Evolutionary conservation across 2,797 vertebrate species (phyloP).

Genomic region (Leontopithecus rosalia): DNA sequence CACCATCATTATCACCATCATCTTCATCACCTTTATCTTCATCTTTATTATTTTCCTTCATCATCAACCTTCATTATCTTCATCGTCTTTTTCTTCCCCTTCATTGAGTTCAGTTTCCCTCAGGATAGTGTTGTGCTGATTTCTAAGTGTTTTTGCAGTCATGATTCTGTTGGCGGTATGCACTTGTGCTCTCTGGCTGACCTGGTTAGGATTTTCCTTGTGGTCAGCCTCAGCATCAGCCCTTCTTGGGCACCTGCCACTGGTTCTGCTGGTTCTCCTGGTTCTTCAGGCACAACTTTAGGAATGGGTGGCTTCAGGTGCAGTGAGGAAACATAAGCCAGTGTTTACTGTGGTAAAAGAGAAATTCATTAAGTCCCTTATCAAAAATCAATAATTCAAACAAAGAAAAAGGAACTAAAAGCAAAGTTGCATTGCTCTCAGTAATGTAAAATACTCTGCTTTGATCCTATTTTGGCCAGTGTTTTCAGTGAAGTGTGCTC

Average conservation of each 20-base stretch:
- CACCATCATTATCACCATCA: background rate
- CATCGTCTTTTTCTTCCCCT: background rate
- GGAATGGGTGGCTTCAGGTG: background rate
- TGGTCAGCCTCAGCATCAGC: too few relatives aligned
- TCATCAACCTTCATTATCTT: background rate
- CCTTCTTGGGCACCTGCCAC: background rate
- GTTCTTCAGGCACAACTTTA: background rate
- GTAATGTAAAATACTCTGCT: background rate
- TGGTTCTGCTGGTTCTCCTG: background rate
- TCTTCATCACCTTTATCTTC: background rate
- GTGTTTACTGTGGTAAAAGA: background rate
- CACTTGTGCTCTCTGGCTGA: background rate
- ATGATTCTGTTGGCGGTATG: accelerated
- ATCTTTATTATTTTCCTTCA: background rate
- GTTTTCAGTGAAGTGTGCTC: background rate
- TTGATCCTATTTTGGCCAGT: background rate
- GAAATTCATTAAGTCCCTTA: slow-evolving; percentile 22
- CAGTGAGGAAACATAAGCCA: background rate
- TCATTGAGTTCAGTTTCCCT: background rate
- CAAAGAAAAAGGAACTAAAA: background rate
- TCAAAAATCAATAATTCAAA: slow-evolving; percentile 25
- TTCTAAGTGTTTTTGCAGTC: background rate
- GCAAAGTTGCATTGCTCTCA: background rate
- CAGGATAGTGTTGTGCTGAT: background rate
- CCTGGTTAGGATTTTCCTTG: background rate